Conservation (phyloP, 1,140 invertebrate genomes). For the Antheraea pernyi region DNA sequence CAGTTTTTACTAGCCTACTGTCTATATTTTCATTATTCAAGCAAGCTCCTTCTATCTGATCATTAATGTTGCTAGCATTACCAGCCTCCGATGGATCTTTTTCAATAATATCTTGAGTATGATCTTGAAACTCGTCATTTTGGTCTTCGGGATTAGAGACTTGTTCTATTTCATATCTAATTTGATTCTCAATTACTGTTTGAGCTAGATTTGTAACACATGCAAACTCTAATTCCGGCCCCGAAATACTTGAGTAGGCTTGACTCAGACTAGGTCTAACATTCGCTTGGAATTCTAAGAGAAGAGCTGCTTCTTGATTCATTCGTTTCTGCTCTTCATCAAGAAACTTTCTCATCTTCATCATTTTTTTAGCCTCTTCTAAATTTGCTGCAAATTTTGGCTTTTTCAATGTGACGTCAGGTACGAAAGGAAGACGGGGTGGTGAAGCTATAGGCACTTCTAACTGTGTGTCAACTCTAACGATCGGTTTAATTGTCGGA, state of each 20-base stretch:
- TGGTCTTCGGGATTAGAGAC: neutral
- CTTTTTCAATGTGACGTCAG: conserved; percentile 75
- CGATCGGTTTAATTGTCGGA: neutral
- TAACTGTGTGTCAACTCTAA: conserved; percentile 62
- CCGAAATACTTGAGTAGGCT: conserved; percentile 69
- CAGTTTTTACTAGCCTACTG: neutral
- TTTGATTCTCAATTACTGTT: conserved; percentile 17
- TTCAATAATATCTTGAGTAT: neutral
- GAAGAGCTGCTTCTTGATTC: conserved; percentile 73
- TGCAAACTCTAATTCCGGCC: conserved; percentile 72
- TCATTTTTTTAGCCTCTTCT: conserved; percentile 80
- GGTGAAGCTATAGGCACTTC: conserved; percentile 51
- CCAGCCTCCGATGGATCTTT: neutral
- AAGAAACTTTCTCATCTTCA: conserved; percentile 83
- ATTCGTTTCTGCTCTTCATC: conserved; percentile 80
- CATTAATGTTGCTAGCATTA: neutral
- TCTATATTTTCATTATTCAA: neutral
- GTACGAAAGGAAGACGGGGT: conserved; percentile 53
- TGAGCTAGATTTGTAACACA: conserved; percentile 43
- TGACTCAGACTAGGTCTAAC: conserved; percentile 70
- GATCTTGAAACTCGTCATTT: neutral
- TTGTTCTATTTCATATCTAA: neutral
- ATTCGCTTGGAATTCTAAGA: conserved; percentile 73
- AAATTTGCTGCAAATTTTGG: conserved; percentile 82
- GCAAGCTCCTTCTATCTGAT: neutral